Evolutionary conservation across 2,797 vertebrate species (phyloP).

Genomic region (Malacoraja senta): DNA sequence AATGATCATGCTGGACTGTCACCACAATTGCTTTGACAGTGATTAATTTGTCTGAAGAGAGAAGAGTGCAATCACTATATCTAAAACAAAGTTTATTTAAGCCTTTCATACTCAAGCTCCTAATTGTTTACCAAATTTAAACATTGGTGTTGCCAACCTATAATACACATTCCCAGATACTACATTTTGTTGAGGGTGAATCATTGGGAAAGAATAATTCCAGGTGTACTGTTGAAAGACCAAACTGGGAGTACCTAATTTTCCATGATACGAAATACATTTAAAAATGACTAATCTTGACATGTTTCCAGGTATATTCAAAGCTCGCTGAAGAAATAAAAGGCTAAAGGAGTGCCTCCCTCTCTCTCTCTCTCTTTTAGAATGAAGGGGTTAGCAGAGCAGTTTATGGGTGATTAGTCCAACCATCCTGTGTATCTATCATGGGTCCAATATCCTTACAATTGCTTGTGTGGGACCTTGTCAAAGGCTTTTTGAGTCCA

Average conservation of each 20-base stretch:
- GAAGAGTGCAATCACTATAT: conserved; percentile 59
- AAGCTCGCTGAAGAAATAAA: not conserved
- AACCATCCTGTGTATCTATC: no score
- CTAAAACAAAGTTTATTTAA: conserved; percentile 82
- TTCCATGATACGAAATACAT: not conserved
- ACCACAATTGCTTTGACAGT: conserved; percentile 65
- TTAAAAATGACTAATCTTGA: not conserved
- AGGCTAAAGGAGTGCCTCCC: not conserved
- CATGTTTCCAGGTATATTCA: not conserved
- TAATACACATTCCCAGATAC: conserved; percentile 1
- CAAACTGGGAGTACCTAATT: not conserved
- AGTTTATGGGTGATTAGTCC: no score
- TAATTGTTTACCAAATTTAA: conserved; percentile 58
- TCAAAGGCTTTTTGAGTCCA: no score
- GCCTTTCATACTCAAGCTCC: conserved; percentile 55
- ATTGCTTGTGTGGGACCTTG: no score
- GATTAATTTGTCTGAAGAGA: conserved; percentile 61
- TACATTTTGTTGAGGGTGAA: conserved; percentile 15
- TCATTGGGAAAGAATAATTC: conserved; percentile 27
- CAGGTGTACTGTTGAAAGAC: not conserved
- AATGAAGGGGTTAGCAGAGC: no score
- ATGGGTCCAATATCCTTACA: no score
- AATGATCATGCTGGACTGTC: conserved; percentile 69
- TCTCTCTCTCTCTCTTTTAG: no score
- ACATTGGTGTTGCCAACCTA: conserved; percentile 48